phyloP scores from a whole-genome alignment of 2,888 invertebrate species.

The Parapristionchus giblindavisi region DNA sequence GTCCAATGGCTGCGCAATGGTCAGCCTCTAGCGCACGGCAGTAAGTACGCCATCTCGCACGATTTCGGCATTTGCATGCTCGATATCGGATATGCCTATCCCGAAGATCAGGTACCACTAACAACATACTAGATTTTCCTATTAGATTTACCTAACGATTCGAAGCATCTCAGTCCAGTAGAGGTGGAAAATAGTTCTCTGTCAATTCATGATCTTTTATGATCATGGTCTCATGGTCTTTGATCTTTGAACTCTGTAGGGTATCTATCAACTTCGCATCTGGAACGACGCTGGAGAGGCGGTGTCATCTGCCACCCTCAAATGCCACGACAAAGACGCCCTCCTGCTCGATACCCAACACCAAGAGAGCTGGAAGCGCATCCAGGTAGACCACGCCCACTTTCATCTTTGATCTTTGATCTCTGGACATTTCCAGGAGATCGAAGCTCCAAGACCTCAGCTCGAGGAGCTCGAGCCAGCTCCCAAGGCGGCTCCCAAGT shows the following conservation, averaged over 20 bases:
- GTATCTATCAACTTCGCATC: conserved; percentile 93
- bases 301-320: conserved; percentile 88
- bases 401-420: not conserved
- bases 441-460: conserved; percentile 60
- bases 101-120: conserved; percentile 83
- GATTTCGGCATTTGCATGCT: conserved; percentile 95
- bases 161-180: too few relatives aligned
- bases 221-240: not conserved
- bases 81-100: conserved; percentile 81
- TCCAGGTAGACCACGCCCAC: conserved; percentile 67
- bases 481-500: conserved; percentile 49
- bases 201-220: too few relatives aligned
- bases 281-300: conserved; percentile 91
- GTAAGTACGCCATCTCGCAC: conserved; percentile 80
- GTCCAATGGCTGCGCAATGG: conserved; percentile 70
- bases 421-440: conserved; percentile 45
- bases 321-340: conserved; percentile 59
- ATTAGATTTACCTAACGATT: too few relatives aligned
- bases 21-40: conserved; percentile 66
- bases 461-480: conserved; percentile 55
- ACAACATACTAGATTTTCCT: too few relatives aligned
- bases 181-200: too few relatives aligned
- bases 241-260: conserved; percentile 72
- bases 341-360: conserved; percentile 73
- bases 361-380: conserved; percentile 89